These are phyloP conservation scores for Coronaproctus castanopsis DNA, from an alignment of 2,888 invertebrate species.

Conservation along the genomic window DNA sequence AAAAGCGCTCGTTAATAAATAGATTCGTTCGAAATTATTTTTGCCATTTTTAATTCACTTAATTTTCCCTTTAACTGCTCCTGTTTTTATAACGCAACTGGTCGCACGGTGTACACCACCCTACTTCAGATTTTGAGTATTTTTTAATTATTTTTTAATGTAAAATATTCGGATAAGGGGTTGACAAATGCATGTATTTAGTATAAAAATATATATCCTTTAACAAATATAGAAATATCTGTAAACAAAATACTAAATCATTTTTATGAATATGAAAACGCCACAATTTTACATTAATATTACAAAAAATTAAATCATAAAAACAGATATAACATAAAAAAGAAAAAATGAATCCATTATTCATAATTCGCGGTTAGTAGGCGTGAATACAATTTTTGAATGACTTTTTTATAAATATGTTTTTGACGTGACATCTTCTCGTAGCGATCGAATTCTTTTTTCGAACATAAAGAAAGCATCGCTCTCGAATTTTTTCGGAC, in stretches of 20 bases:
- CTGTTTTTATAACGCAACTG: not conserved
- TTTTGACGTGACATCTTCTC: not conserved
- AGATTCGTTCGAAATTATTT: too few relatives aligned
- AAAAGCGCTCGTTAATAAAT: too few relatives aligned
- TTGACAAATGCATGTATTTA: not conserved
- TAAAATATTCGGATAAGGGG: not conserved
- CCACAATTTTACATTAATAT: not conserved
- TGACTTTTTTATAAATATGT: not conserved
- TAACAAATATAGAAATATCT: not conserved
- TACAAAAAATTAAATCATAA: not conserved
- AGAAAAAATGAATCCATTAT: not conserved
- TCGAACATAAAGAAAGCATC: not conserved
- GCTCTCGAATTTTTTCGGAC: not conserved
- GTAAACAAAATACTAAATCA: not conserved
- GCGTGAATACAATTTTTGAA: not conserved
- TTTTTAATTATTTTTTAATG: not conserved
- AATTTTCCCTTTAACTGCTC: not conserved
- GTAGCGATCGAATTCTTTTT: not conserved
- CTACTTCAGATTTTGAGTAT: not conserved
- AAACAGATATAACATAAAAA: not conserved
- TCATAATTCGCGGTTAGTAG: not conserved
- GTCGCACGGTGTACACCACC: not conserved
- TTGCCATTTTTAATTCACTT: not conserved
- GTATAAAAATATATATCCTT: not conserved
- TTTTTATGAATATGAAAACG: not conserved